A percentile compares a stretch with the other conserved stretches of the same genome.
Evolutionary conservation across 2,888 invertebrate species (phyloP).

Genomic region (Lomographa bimaculata): DNA sequence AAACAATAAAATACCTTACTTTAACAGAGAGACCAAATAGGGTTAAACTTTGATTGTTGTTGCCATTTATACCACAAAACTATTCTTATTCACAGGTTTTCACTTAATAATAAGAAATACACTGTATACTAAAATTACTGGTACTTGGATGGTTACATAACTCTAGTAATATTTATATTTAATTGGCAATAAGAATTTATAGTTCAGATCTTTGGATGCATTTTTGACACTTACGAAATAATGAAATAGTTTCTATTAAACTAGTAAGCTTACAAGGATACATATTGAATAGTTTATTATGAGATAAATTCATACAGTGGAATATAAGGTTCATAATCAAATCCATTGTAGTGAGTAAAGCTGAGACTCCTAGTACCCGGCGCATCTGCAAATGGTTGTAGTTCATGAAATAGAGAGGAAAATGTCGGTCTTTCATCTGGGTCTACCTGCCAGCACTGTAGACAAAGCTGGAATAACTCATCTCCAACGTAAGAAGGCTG

Average conservation of each 20-base stretch:
- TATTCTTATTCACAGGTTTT: no score
- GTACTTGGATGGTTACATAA: no score
- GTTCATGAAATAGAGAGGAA: slow-evolving; percentile 79
- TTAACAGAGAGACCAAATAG: no score
- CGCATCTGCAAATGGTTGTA: slow-evolving; percentile 61
- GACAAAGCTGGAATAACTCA: slow-evolving; percentile 91
- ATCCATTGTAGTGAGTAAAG: slow-evolving; percentile 75
- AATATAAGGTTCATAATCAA: slow-evolving; percentile 70
- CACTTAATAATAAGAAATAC: no score
- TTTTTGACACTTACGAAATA: slow-evolving; percentile 12
- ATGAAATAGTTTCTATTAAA: background rate
- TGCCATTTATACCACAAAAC: no score
- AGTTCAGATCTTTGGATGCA: slow-evolving; percentile 34
- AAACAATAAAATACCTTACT: no score
- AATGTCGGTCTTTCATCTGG: slow-evolving; percentile 91
- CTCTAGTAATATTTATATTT: no score
- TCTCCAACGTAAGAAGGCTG: slow-evolving; percentile 90
- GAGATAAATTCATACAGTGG: slow-evolving; percentile 72
- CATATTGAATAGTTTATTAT: slow-evolving; percentile 43
- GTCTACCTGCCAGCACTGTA: slow-evolving; percentile 93
- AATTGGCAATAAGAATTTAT: slow-evolving; percentile 15
- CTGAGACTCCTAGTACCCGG: slow-evolving; percentile 64
- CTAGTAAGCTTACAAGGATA: slow-evolving; percentile 4
- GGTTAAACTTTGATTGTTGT: no score
- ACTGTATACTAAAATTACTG: no score